phyloP scores from a whole-genome alignment of 1,140 invertebrate genomes.

The Scylla paramamosain region DNA sequence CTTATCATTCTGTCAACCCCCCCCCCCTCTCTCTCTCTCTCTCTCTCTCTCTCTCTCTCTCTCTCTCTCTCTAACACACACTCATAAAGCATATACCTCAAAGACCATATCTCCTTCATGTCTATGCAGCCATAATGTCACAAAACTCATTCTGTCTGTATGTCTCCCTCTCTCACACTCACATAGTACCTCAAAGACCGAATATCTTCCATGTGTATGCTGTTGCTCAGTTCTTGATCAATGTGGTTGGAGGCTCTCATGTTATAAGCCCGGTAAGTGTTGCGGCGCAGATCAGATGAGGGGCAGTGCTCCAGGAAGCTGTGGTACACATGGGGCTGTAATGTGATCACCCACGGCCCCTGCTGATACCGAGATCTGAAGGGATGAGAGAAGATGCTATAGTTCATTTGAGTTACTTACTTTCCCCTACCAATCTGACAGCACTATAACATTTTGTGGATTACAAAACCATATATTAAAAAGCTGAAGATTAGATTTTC shows the following conservation, averaged over 20 bases:
- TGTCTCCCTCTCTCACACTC: not conserved
- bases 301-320: slow-evolving; percentile 91
- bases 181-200: slow-evolving; percentile 82
- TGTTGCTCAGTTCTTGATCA: slow-evolving; percentile 86
- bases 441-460: not conserved
- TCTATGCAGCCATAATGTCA: too few relatives aligned
- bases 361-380: slow-evolving; percentile 42
- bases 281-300: slow-evolving; percentile 87
- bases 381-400: not conserved
- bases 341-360: slow-evolving; percentile 89
- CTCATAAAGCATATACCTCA: too few relatives aligned
- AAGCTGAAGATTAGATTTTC: too few relatives aligned
- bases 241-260: slow-evolving; percentile 85
- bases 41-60: not conserved
- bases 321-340: slow-evolving; percentile 87
- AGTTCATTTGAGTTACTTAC: not conserved
- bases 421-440: not conserved
- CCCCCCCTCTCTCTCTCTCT: too few relatives aligned
- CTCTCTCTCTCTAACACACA: too few relatives aligned
- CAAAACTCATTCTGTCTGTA: too few relatives aligned
- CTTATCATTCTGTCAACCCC: too few relatives aligned
- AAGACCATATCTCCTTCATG: too few relatives aligned
- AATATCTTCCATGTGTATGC: slow-evolving; percentile 89
- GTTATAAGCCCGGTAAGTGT: slow-evolving; percentile 89
- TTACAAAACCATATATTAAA: too few relatives aligned